Evolutionary conservation across 2,888 invertebrate species (phyloP).

Genomic region (Trichogramma dendrolimi): DNA sequence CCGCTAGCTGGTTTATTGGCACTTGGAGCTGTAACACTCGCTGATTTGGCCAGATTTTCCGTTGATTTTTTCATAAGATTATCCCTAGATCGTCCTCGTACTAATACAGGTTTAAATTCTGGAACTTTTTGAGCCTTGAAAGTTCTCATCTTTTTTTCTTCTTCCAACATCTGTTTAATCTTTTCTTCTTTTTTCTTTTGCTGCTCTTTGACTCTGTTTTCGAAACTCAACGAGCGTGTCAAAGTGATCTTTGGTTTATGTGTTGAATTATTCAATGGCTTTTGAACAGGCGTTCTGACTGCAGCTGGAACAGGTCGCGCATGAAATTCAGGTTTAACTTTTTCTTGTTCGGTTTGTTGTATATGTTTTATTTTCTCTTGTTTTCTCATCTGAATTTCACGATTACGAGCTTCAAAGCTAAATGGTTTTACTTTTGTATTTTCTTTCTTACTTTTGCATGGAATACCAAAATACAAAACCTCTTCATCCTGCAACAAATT

Average conservation of each 20-base stretch:
- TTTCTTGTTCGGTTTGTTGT: constrained; percentile 34
- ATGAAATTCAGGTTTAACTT: constrained; percentile 52
- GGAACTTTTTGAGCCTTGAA: constrained; percentile 72
- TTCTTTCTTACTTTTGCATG: constrained; percentile 23
- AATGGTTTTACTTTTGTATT: constrained; percentile 48
- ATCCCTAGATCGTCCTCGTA: constrained; percentile 42
- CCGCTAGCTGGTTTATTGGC: constrained; percentile 1
- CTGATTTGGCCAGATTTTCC: constrained; percentile 25
- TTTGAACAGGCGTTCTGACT: constrained; percentile 31
- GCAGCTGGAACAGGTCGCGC: constrained; percentile 61
- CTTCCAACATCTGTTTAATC: constrained; percentile 59
- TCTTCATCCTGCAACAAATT: constrained; percentile 32
- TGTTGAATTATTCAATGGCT: neutral
- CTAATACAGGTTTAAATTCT: constrained; percentile 52
- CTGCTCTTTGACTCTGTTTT: constrained; percentile 60
- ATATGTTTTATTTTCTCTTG: constrained; percentile 49
- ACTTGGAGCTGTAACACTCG: neutral
- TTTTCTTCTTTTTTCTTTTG: constrained; percentile 60
- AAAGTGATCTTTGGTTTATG: constrained; percentile 28
- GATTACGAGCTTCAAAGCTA: constrained; percentile 54
- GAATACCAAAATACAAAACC: constrained; percentile 42
- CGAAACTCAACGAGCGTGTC: constrained; percentile 57
- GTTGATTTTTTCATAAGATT: constrained; percentile 30
- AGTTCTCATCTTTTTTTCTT: constrained; percentile 59
- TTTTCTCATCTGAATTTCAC: constrained; percentile 46